Evolutionary conservation across 2,113 vertebrate genomes (phyloP).

Genomic region (Dolichallabes microphthalmus): DNA sequence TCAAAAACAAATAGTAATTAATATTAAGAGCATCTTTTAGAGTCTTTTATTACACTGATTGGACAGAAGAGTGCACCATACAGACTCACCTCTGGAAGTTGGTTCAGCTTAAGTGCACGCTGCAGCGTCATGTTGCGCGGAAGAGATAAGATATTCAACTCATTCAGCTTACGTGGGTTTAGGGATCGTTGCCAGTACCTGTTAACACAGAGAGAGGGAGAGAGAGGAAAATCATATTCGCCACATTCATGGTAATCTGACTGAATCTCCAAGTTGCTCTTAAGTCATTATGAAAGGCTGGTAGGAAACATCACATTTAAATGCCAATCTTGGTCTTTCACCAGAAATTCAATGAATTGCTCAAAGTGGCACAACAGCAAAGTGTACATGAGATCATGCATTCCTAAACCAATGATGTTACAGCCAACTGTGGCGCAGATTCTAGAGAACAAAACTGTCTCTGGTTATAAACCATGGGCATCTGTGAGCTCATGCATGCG

Average conservation of each 20-base stretch:
- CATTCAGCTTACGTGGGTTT: slow-evolving; percentile 88
- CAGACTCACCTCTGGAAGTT: slow-evolving; percentile 85
- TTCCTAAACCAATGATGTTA: background rate
- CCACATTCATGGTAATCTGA: slow-evolving; percentile 2
- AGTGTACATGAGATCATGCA: background rate
- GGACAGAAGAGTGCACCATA: slow-evolving; percentile 54
- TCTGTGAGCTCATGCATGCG: background rate
- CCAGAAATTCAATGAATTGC: background rate
- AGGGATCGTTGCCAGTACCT: slow-evolving; percentile 93
- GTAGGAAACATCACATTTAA: background rate
- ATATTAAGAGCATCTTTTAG: background rate
- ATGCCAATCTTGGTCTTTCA: background rate
- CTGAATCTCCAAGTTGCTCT: background rate
- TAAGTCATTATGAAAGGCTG: background rate
- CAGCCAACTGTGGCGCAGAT: background rate
- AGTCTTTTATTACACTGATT: background rate
- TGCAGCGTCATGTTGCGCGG: slow-evolving; percentile 88
- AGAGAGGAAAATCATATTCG: background rate
- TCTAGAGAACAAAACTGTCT: background rate
- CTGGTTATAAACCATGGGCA: background rate
- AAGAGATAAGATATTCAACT: slow-evolving; percentile 86
- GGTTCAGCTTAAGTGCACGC: slow-evolving; percentile 87
- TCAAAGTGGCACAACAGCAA: background rate
- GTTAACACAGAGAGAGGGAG: slow-evolving; percentile 50
- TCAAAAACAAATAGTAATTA: background rate